Evolutionary conservation across 2,888 invertebrate species (phyloP).

Genomic region (Lasius fuliginosus): DNA sequence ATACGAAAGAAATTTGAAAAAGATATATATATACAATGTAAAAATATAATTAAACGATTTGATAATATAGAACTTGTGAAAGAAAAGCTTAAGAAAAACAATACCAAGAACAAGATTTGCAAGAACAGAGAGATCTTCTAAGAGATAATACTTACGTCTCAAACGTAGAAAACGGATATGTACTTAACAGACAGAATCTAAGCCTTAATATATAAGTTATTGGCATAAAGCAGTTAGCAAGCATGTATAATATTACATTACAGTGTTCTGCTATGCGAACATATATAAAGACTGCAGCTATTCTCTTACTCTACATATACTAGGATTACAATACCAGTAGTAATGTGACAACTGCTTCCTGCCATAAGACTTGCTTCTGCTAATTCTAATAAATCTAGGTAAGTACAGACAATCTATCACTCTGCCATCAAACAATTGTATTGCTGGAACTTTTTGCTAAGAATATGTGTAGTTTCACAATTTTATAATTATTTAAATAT

Average conservation of each 20-base stretch:
- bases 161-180: constrained; percentile 77
- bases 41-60: not conserved
- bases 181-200: constrained; percentile 57
- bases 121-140: not conserved
- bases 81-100: not conserved
- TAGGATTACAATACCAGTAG: constrained; percentile 76
- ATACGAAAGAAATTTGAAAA: not conserved
- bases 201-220: constrained; percentile 84
- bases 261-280: constrained; percentile 81
- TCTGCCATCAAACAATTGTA: constrained; percentile 9
- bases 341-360: constrained; percentile 73
- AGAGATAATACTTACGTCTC: constrained; percentile 75
- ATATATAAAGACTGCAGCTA: constrained; percentile 80
- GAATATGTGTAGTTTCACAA: constrained; percentile 4
- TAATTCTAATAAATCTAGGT: constrained; percentile 42
- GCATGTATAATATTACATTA: constrained; percentile 82
- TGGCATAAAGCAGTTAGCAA: constrained; percentile 81
- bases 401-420: constrained; percentile 37
- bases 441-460: constrained; percentile 20
- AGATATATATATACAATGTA: not conserved
- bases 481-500: constrained; percentile 24
- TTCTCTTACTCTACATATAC: constrained; percentile 79
- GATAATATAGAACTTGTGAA: not conserved
- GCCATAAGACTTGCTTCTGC: constrained; percentile 59
- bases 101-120: not conserved